Evolutionary conservation across 2,888 invertebrate genomes (phyloP).

Genomic region (Hydropsyche betteni): DNA sequence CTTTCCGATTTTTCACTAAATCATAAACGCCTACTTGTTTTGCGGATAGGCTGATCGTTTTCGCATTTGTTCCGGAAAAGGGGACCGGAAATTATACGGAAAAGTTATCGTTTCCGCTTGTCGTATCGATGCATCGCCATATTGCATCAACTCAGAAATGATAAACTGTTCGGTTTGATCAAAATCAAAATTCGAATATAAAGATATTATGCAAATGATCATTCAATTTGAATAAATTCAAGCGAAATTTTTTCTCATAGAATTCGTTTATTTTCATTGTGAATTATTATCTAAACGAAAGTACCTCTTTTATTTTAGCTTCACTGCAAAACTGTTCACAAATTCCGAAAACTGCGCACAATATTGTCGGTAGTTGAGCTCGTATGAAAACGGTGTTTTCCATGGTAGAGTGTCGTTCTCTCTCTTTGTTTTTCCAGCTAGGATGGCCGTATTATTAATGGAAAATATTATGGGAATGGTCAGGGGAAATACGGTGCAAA

Average conservation of each 20-base stretch:
- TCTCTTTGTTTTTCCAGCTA: constrained; percentile 5
- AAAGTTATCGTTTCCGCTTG: constrained; percentile 37
- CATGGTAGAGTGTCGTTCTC: not conserved
- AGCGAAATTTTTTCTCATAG: too few relatives aligned
- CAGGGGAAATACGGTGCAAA: constrained; percentile 47
- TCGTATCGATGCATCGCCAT: constrained; percentile 13
- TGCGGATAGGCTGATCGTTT: constrained; percentile 29
- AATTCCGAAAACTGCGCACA: not conserved
- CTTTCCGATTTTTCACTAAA: not conserved
- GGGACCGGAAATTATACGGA: constrained; percentile 14
- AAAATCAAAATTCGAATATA: not conserved
- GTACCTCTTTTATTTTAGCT: not conserved
- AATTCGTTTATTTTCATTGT: too few relatives aligned
- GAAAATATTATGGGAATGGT: constrained; percentile 47
- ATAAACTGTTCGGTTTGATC: constrained; percentile 19
- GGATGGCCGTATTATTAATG: constrained; percentile 48
- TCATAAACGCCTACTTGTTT: constrained; percentile 24
- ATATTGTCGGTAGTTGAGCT: not conserved
- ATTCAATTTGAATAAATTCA: not conserved
- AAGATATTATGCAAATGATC: not conserved
- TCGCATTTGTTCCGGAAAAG: constrained; percentile 31
- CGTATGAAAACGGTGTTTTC: not conserved
- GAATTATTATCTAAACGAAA: too few relatives aligned
- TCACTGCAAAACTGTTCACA: not conserved
- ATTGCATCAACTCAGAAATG: constrained; percentile 12